Conservation (phyloP, 2,888 invertebrate species). For the Thysanoteuthis rhombus region DNA sequence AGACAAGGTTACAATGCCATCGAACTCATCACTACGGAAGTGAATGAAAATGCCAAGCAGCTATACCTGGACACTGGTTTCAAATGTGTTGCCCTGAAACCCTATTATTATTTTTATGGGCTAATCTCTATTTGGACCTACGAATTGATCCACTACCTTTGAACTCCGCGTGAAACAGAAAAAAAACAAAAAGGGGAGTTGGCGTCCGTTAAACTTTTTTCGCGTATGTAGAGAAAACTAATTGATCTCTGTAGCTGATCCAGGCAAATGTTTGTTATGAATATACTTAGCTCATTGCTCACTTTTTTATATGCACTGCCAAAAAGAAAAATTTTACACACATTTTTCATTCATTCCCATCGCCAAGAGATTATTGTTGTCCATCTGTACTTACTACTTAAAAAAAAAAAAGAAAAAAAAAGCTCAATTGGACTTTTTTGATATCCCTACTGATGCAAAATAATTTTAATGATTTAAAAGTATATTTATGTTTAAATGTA, state of each 20-base stretch:
- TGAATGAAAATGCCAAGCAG: constrained; percentile 14
- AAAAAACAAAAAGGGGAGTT: not conserved
- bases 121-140: constrained; percentile 24
- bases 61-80: constrained; percentile 20
- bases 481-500: not conserved
- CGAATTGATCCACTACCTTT: constrained; percentile 26
- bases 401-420: not conserved
- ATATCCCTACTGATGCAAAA: not conserved
- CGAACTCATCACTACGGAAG: constrained; percentile 23
- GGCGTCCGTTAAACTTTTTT: not conserved
- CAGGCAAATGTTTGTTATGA: not conserved
- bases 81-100: constrained; percentile 1
- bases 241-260: not conserved
- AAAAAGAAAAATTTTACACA: not conserved
- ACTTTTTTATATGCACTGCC: constrained; percentile 12
- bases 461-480: not conserved
- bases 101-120: constrained; percentile 22
- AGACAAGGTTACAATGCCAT: constrained; percentile 23
- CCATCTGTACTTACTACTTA: not conserved
- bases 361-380: too few species aligned
- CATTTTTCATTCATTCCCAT: not conserved
- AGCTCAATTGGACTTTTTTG: not conserved
- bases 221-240: not conserved
- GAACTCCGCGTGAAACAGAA: not conserved
- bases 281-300: not conserved